Percentiles rank a stretch among this genome's conserved stretches.
Evolutionary conservation across 2,888 invertebrate genomes (phyloP).

Genomic region (Tyria jacobaeae): DNA sequence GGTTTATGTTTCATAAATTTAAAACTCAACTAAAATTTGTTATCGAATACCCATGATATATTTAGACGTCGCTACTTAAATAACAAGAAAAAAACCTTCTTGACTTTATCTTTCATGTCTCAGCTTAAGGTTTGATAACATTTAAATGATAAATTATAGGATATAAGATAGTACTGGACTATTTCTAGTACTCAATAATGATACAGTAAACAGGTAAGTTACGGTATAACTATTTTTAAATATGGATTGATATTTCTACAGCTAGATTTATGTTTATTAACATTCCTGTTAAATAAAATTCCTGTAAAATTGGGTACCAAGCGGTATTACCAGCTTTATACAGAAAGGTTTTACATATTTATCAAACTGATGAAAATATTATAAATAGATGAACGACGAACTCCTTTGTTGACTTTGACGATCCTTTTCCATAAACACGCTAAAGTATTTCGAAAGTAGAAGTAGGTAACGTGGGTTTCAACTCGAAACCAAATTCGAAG

Average conservation of each 20-base stretch:
- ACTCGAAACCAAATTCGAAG: slow-evolving; percentile 66
- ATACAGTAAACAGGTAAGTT: background rate
- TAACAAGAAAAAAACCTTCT: too few relatives aligned
- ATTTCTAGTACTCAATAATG: background rate
- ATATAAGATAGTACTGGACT: too few relatives aligned
- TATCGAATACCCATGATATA: too few relatives aligned
- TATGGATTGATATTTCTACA: background rate
- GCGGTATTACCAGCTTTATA: slow-evolving; percentile 23
- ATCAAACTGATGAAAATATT: slow-evolving; percentile 46
- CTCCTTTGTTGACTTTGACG: slow-evolving; percentile 47
- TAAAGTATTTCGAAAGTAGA: slow-evolving; percentile 67
- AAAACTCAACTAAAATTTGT: too few relatives aligned
- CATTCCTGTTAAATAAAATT: background rate
- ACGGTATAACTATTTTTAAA: background rate
- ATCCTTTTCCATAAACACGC: slow-evolving; percentile 63
- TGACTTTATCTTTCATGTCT: too few relatives aligned
- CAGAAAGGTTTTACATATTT: slow-evolving; percentile 25
- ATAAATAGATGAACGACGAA: slow-evolving; percentile 49
- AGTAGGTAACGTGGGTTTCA: slow-evolving; percentile 65
- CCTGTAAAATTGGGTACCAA: slow-evolving; percentile 2
- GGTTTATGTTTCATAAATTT: too few relatives aligned
- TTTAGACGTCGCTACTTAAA: too few relatives aligned
- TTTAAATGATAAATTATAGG: too few relatives aligned
- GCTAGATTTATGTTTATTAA: background rate
- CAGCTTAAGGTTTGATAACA: too few relatives aligned